Percentiles rank a stretch among this genome's conserved stretches.
phyloP scores from a whole-genome alignment of 2,888 invertebrate genomes.

The Pocota personata region DNA sequence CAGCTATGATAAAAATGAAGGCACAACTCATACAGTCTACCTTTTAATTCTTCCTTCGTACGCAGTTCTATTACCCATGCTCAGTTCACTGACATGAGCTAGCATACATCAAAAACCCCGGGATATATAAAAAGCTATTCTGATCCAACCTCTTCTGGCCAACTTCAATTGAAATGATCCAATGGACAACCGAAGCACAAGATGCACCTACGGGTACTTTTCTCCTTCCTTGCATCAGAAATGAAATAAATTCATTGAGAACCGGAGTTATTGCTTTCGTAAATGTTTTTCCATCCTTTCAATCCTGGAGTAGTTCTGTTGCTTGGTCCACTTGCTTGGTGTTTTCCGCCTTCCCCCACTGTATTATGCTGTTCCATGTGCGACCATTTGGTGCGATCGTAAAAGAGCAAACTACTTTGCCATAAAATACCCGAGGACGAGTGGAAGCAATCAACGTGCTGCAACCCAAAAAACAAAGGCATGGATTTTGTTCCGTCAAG shows the following conservation, averaged over 20 bases:
- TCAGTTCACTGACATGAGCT: constrained; percentile 39
- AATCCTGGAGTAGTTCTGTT: constrained; percentile 53
- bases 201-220: neutral
- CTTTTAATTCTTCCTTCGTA: constrained; percentile 10
- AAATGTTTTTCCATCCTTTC: constrained; percentile 58
- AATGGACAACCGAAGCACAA: constrained; percentile 6
- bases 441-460: constrained; percentile 66
- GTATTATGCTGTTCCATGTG: constrained; percentile 47
- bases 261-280: constrained; percentile 66
- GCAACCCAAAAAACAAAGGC: constrained; percentile 52
- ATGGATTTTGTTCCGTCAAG: constrained; percentile 27
- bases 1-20: constrained; percentile 16
- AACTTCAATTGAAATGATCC: constrained; percentile 30
- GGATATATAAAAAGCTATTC: neutral
- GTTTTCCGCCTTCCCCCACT: neutral
- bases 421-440: constrained; percentile 54
- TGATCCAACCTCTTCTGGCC: constrained; percentile 12
- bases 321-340: constrained; percentile 28
- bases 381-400: constrained; percentile 68
- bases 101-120: neutral
- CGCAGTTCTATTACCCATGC: neutral
- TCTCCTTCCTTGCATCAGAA: constrained; percentile 18
- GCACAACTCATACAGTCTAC: constrained; percentile 1
- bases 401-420: constrained; percentile 60
- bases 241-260: constrained; percentile 57